Evolutionary conservation across 2,888 invertebrate genomes (phyloP).

Genomic region (Xanthia togata): DNA sequence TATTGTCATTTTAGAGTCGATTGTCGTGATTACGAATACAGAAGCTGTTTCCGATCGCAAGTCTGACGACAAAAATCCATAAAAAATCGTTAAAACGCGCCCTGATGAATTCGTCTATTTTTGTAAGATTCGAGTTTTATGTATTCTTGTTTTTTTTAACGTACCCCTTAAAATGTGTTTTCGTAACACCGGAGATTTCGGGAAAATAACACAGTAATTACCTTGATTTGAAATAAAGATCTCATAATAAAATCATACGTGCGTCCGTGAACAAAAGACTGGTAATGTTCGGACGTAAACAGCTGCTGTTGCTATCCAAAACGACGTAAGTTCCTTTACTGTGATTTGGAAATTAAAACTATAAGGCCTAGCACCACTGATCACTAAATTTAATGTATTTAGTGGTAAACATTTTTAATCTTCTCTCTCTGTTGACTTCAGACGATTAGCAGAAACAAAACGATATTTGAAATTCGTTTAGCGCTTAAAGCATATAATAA

Average conservation of each 20-base stretch:
- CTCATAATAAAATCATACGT: conserved; percentile 42
- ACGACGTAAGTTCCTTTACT: conserved; percentile 23
- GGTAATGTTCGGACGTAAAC: conserved; percentile 39
- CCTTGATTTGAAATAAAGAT: conserved; percentile 57
- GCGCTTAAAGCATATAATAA: no score
- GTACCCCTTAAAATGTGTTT: conserved; percentile 7
- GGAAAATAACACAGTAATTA: conserved; percentile 46
- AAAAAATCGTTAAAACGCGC: neutral
- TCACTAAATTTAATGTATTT: neutral
- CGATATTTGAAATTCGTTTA: neutral
- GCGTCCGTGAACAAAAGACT: conserved; percentile 55
- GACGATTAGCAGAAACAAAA: neutral
- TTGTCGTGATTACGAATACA: neutral
- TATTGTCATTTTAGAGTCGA: neutral
- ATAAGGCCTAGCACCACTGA: neutral
- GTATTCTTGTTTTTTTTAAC: neutral
- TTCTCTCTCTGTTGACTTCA: neutral
- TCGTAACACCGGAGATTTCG: conserved; percentile 21
- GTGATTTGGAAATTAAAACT: neutral
- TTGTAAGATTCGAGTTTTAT: neutral
- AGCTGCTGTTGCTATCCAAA: neutral
- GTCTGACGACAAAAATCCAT: neutral
- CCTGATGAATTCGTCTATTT: neutral
- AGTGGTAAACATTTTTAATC: neutral
- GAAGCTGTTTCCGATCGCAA: neutral